Evolutionary conservation across 35 echinoderm and acorn worm species (phyloP).

Genomic region (Lytechinus pictus): DNA sequence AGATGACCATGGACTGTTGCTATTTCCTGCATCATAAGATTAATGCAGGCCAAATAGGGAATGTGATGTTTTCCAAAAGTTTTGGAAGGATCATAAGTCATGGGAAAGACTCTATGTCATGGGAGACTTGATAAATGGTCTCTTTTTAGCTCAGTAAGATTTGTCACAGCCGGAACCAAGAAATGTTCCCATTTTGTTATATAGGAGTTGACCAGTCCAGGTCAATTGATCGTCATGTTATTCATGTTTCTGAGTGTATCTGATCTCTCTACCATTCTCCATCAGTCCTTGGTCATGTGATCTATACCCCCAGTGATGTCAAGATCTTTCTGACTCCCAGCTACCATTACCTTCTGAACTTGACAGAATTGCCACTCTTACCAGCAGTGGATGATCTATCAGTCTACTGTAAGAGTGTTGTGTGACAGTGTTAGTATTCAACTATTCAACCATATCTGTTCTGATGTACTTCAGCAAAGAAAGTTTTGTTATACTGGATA

Average conservation of each 20-base stretch:
- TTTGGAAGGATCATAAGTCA: not conserved
- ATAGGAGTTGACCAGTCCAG: not conserved
- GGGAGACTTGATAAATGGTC: not conserved
- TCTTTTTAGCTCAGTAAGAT: not conserved
- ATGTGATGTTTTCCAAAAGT: not conserved
- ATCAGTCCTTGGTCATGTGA: not conserved
- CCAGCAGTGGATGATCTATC: not conserved
- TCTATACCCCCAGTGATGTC: not conserved
- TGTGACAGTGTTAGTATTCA: not conserved
- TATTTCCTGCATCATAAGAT: constrained; percentile 7
- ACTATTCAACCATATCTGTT: not conserved
- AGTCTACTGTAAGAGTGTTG: not conserved
- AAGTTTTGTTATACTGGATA: not conserved
- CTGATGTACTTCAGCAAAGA: not conserved
- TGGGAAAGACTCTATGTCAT: not conserved
- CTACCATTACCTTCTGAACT: not conserved
- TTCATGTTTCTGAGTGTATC: not conserved
- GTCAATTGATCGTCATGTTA: not conserved
- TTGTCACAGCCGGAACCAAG: not conserved
- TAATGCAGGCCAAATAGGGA: not conserved
- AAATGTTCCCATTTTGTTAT: not conserved
- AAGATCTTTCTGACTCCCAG: not conserved
- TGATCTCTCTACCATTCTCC: not conserved
- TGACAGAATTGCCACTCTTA: not conserved
- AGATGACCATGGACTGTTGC: not conserved